Conservation (phyloP, 2,113 vertebrate genomes). For the Pituophis catenifer region DNA sequence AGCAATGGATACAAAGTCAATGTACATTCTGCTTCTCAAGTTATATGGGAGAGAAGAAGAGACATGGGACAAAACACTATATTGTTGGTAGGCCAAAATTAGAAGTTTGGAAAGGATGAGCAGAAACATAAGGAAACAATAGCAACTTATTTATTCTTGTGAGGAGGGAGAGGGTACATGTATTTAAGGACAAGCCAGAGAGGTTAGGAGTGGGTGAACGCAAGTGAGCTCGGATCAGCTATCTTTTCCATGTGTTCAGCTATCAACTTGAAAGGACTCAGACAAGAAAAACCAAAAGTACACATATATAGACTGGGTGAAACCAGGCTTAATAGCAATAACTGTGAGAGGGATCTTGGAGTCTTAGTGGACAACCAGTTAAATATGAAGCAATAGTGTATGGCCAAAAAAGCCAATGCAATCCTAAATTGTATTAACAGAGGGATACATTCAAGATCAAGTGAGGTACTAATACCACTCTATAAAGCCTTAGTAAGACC, state of each 20-base stretch:
- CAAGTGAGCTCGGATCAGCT: neutral
- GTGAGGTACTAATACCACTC: too few relatives aligned
- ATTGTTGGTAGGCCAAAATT: neutral
- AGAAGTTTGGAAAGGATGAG: neutral
- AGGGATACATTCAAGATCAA: too few relatives aligned
- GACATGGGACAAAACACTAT: neutral
- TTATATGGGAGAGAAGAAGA: neutral
- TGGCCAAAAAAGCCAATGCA: too few relatives aligned
- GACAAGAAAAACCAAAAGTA: too few relatives aligned
- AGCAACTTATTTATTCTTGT: neutral
- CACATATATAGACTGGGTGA: too few relatives aligned
- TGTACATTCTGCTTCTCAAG: neutral
- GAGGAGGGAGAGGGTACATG: neutral
- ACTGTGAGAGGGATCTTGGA: too few relatives aligned
- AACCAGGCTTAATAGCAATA: too few relatives aligned
- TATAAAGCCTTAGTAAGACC: too few relatives aligned
- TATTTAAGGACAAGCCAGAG: neutral
- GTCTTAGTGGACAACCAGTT: too few relatives aligned
- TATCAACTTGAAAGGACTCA: neutral
- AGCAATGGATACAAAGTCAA: neutral
- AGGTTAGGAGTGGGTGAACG: neutral
- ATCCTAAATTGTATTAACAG: too few relatives aligned
- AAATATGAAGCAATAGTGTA: too few relatives aligned
- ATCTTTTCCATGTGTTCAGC: neutral
- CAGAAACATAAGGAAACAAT: neutral